Evolutionary conservation across 1,140 invertebrate species (phyloP).

Genomic region (Oryctes rhinoceros): DNA sequence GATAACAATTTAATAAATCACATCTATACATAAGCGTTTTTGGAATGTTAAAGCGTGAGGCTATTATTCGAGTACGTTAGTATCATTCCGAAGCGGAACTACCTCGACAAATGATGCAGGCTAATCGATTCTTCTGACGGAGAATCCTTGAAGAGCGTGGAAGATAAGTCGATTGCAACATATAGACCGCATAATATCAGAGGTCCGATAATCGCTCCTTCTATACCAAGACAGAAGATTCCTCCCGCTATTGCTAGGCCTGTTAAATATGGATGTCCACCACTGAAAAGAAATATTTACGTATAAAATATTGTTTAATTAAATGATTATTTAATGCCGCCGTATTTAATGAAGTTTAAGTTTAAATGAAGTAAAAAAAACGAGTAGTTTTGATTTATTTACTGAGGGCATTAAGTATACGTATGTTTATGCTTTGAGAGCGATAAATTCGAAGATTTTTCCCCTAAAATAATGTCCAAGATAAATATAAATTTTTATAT

Average conservation of each 20-base stretch:
- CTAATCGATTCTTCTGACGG: constrained; percentile 63
- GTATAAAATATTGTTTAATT: constrained; percentile 27
- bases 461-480: too few relatives aligned
- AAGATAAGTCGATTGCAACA: constrained; percentile 80
- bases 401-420: too few relatives aligned
- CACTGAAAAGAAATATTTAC: constrained; percentile 66
- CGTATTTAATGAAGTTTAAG: background rate
- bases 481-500: too few relatives aligned
- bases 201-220: constrained; percentile 96
- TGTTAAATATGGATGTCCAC: constrained; percentile 98
- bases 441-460: too few relatives aligned
- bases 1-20: constrained; percentile 15
- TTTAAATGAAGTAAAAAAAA: too few relatives aligned
- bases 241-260: constrained; percentile 97
- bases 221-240: constrained; percentile 94
- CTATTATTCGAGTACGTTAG: background rate
- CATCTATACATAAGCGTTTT: constrained; percentile 18
- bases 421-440: too few relatives aligned
- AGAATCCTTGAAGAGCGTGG: constrained; percentile 64
- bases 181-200: constrained; percentile 88
- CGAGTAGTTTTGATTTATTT: too few relatives aligned
- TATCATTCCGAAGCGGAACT: constrained; percentile 29
- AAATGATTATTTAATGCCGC: constrained; percentile 29
- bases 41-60: background rate
- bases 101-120: constrained; percentile 55